Conservation (phyloP, 2,888 invertebrate genomes). For the Deroplatys truncata region DNA sequence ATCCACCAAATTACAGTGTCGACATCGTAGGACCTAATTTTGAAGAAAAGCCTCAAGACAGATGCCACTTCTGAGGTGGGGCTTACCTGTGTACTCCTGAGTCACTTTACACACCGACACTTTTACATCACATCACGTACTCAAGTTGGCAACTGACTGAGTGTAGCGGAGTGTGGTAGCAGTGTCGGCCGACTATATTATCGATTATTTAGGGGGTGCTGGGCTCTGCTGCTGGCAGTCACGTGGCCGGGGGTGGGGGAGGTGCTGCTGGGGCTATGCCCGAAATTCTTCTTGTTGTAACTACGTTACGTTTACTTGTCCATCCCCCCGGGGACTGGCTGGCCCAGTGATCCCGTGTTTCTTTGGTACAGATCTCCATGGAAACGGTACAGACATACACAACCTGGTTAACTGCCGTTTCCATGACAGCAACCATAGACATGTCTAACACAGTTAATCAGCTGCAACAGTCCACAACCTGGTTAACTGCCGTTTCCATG, state of each 20-base stretch:
- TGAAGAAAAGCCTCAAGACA: too few species aligned
- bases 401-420: too few species aligned
- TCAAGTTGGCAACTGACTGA: neutral
- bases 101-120: neutral
- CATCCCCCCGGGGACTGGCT: neutral
- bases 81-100: neutral
- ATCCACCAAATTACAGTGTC: too few species aligned
- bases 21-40: too few species aligned
- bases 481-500: too few species aligned
- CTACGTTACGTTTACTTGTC: neutral
- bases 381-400: too few species aligned
- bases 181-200: conserved; percentile 10
- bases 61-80: too few species aligned
- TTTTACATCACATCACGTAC: neutral
- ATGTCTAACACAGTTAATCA: too few species aligned
- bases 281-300: neutral
- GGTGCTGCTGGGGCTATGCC: neutral
- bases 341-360: too few species aligned
- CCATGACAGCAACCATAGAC: too few species aligned
- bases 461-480: too few species aligned
- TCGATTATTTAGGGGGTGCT: conserved; percentile 23
- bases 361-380: too few species aligned
- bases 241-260: conserved; percentile 6
- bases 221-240: conserved; percentile 12
- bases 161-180: neutral